A percentile compares a stretch with the other conserved stretches of the same genome.
Evolutionary conservation across 1,140 invertebrate species (phyloP).

Genomic region (Eulimnadia texana): DNA sequence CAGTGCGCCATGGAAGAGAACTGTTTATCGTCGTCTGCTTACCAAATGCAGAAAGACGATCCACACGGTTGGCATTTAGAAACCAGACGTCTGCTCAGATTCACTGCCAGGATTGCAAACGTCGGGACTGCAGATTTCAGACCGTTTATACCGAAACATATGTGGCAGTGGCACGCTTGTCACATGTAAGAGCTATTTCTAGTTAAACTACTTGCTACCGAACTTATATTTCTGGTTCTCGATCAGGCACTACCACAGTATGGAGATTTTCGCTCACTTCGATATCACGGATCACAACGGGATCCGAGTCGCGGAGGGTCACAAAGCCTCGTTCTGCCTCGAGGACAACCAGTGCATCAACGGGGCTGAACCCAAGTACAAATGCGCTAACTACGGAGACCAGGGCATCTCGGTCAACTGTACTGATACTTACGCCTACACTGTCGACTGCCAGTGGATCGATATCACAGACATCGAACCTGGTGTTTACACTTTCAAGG

Average conservation of each 20-base stretch:
- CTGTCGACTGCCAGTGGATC: conserved; percentile 95
- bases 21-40: conserved; percentile 70
- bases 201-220: not conserved
- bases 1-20: conserved; percentile 96
- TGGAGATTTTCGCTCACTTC: conserved; percentile 94
- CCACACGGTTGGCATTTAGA: conserved; percentile 57
- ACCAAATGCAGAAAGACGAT: conserved; percentile 51
- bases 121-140: conserved; percentile 78
- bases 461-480: conserved; percentile 78
- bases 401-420: conserved; percentile 91
- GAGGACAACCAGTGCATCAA: conserved; percentile 82
- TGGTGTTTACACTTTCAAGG: conserved; percentile 75
- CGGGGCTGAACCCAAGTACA: conserved; percentile 50
- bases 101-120: conserved; percentile 80
- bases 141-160: conserved; percentile 70
- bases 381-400: conserved; percentile 84
- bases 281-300: conserved; percentile 66
- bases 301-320: conserved; percentile 72
- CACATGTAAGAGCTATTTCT: conserved; percentile 57
- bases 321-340: conserved; percentile 92
- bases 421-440: conserved; percentile 82
- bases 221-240: not conserved
- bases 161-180: conserved; percentile 96
- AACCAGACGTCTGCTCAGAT: conserved; percentile 67
- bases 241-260: conserved; percentile 92